Conservation (phyloP, 2,797 vertebrate genomes). For the Lithobates pipiens region DNA sequence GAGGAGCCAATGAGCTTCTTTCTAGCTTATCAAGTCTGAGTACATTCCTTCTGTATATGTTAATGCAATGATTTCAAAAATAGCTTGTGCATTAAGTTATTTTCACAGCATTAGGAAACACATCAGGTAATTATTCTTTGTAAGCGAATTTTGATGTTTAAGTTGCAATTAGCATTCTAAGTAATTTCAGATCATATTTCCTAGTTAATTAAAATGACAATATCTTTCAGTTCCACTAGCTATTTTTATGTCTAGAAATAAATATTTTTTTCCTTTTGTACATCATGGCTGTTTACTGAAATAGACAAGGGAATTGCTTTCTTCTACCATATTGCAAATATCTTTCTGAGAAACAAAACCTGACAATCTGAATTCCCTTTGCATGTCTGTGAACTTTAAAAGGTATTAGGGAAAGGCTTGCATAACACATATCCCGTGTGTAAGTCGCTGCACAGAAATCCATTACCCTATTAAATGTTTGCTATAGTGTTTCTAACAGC, state of each 20-base stretch:
- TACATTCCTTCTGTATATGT: neutral
- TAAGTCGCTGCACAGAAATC: constrained; percentile 28
- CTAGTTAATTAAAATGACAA: constrained; percentile 32
- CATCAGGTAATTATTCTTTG: constrained; percentile 1
- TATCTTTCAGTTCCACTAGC: constrained; percentile 9
- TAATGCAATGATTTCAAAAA: neutral
- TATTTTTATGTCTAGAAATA: constrained; percentile 39
- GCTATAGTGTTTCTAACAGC: constrained; percentile 26
- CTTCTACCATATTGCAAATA: constrained; percentile 52
- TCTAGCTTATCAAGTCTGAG: neutral
- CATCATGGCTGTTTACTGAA: constrained; percentile 16
- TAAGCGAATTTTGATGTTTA: neutral
- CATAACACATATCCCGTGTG: constrained; percentile 35
- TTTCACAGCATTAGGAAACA: neutral
- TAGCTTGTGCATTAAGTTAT: neutral
- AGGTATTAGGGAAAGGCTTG: constrained; percentile 40
- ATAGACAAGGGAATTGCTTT: constrained; percentile 49
- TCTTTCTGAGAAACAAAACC: constrained; percentile 47
- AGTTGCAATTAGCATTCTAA: neutral
- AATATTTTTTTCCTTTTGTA: constrained; percentile 29
- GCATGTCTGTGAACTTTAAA: constrained; percentile 59
- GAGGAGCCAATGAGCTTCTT: neutral
- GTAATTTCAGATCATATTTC: constrained; percentile 1
- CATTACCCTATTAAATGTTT: constrained; percentile 41
- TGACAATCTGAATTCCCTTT: constrained; percentile 56